Percentiles rank a stretch among this genome's conserved stretches.
phyloP scores from a whole-genome alignment of 2,888 invertebrate species.

The Saturnia japonica region DNA sequence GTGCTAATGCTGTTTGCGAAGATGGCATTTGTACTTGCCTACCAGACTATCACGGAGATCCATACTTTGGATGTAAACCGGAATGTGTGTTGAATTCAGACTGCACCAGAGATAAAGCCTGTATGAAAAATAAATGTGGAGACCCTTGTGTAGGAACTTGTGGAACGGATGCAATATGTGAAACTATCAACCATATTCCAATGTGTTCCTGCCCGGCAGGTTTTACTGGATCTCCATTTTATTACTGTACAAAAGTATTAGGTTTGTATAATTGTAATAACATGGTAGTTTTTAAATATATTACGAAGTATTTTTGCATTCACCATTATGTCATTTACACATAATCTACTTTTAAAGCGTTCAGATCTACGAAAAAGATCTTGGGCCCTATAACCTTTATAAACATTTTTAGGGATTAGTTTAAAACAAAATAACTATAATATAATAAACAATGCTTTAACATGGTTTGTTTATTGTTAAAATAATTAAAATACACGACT shows the following conservation, averaged over 20 bases:
- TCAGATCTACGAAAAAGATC: no score
- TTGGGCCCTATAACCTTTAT: no score
- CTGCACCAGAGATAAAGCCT: constrained; percentile 85
- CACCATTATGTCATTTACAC: background rate
- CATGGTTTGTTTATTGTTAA: background rate
- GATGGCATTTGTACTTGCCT: constrained; percentile 87
- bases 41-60: constrained; percentile 88
- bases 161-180: constrained; percentile 82
- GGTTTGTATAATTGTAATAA: constrained; percentile 45
- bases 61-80: constrained; percentile 87
- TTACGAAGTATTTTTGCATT: background rate
- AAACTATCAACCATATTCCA: constrained; percentile 85
- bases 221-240: constrained; percentile 84
- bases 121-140: constrained; percentile 87
- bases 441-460: no score
- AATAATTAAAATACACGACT: background rate
- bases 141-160: constrained; percentile 89
- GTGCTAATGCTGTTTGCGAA: constrained; percentile 84
- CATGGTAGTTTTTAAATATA: background rate
- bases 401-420: no score
- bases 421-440: no score
- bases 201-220: constrained; percentile 85
- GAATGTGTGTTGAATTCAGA: constrained; percentile 90
- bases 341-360: background rate
- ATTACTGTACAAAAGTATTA: constrained; percentile 76